phyloP scores from a whole-genome alignment of 2,888 invertebrate genomes.

The Drosophila paramelanica region DNA sequence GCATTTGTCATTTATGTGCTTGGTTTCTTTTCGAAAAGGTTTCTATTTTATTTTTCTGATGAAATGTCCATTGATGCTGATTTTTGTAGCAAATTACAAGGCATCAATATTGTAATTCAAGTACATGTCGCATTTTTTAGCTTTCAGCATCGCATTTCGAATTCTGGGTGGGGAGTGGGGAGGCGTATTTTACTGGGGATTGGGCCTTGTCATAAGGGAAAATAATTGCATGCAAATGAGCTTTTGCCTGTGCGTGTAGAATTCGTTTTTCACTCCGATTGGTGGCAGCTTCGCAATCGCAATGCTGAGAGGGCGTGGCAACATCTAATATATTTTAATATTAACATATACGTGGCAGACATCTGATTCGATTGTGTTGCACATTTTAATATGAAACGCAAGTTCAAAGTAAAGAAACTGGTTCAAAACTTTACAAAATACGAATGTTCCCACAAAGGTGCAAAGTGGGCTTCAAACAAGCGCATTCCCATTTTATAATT shows the following conservation, averaged over 20 bases:
- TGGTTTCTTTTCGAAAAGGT: conserved; percentile 13
- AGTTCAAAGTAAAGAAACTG: background rate
- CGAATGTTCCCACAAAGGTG: too few species aligned
- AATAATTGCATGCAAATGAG: conserved; percentile 75
- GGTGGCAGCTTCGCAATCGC: conserved; percentile 9
- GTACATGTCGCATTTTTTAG: conserved; percentile 59
- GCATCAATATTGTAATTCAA: conserved; percentile 70
- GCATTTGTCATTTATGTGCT: conserved; percentile 72
- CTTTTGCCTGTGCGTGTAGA: conserved; percentile 16
- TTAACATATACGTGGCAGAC: conserved; percentile 23
- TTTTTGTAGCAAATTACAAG: conserved; percentile 67
- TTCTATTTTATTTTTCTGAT: conserved; percentile 40
- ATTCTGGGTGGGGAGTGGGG: background rate
- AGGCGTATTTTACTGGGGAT: background rate
- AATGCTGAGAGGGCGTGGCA: conserved; percentile 1
- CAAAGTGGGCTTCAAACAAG: too few species aligned
- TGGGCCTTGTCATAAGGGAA: conserved; percentile 27
- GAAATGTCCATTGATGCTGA: conserved; percentile 69
- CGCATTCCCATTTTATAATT: too few species aligned
- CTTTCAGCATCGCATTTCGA: conserved; percentile 17
- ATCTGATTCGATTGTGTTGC: background rate
- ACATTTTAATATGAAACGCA: background rate
- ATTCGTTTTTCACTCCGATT: conserved; percentile 24
- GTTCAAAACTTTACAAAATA: too few species aligned
- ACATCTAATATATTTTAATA: conserved; percentile 40